Percentiles rank a stretch among this genome's conserved stretches.
These are phyloP conservation scores for Eumaeus atala DNA, from an alignment of 1,140 invertebrate species.

Conservation along the genomic window DNA sequence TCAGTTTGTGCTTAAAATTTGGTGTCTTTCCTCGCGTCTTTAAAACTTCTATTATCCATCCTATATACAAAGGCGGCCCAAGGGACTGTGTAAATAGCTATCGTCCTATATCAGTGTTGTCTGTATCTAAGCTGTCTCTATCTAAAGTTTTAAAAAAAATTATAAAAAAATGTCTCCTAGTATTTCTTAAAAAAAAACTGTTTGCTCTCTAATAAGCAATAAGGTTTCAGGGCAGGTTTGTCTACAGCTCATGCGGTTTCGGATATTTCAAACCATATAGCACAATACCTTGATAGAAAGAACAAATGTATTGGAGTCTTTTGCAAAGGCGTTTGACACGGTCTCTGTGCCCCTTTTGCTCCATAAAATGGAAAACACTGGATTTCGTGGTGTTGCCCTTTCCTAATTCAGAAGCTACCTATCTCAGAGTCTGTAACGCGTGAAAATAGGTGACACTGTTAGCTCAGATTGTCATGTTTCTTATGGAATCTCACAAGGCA, in stretches of 20 bases:
- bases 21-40: conserved; percentile 17
- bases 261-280: neutral
- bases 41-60: too few species aligned
- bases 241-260: neutral
- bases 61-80: too few species aligned
- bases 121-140: conserved; percentile 9
- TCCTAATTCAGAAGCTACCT: neutral
- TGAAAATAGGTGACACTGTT: too few species aligned
- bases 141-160: conserved; percentile 15
- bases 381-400: neutral
- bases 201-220: neutral
- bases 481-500: neutral
- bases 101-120: conserved; percentile 12
- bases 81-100: too few species aligned
- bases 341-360: neutral
- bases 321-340: neutral
- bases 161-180: too few species aligned
- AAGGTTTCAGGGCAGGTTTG: too few species aligned
- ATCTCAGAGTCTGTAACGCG: neutral
- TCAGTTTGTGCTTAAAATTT: conserved; percentile 8
- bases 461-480: neutral
- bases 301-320: neutral
- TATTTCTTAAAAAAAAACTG: too few species aligned
- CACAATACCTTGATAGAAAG: neutral
- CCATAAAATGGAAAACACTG: neutral